Percentiles rank a stretch among this genome's conserved stretches.
phyloP scores from a whole-genome alignment of 1,140 invertebrate genomes.

The Drosophila carrolli region DNA sequence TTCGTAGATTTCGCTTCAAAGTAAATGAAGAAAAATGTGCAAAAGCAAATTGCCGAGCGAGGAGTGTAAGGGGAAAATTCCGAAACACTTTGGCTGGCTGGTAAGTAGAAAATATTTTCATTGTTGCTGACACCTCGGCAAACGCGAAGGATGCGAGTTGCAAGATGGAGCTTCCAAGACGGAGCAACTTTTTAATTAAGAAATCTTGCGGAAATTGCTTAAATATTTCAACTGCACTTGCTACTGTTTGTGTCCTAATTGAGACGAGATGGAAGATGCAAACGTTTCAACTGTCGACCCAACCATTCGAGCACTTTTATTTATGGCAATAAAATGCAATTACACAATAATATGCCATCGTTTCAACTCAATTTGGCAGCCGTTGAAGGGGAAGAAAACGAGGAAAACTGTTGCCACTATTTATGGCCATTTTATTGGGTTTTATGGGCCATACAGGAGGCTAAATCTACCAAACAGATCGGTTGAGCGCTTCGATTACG shows the following conservation, averaged over 20 bases:
- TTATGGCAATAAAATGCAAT: conserved; percentile 78
- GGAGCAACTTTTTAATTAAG: conserved; percentile 79
- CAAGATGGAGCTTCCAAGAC: conserved; percentile 10
- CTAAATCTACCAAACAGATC: conserved; percentile 35
- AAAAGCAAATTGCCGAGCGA: conserved; percentile 72
- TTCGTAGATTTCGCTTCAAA: conserved; percentile 77
- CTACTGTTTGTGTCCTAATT: conserved; percentile 69
- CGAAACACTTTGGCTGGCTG: conserved; percentile 50
- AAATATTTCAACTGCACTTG: conserved; percentile 75
- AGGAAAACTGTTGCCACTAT: conserved; percentile 43
- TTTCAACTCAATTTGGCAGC: conserved; percentile 41
- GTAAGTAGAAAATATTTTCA: conserved; percentile 78
- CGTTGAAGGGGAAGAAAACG: conserved; percentile 22
- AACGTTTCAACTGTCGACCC: conserved; percentile 21
- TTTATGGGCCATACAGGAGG: conserved; percentile 49
- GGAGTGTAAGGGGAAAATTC: conserved; percentile 21
- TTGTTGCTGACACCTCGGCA: conserved; percentile 79
- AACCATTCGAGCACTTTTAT: conserved; percentile 49
- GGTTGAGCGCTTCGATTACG: conserved; percentile 59
- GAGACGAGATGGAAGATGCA: conserved; percentile 42
- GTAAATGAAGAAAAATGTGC: conserved; percentile 80
- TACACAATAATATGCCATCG: conserved; percentile 64
- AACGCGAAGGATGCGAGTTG: conserved; percentile 9
- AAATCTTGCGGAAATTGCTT: conserved; percentile 77
- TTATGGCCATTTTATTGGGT: conserved; percentile 69